Percentiles rank a stretch among this genome's conserved stretches.
phyloP scores from a whole-genome alignment of 2,113 vertebrate species.

The Ochotona princeps region DNA sequence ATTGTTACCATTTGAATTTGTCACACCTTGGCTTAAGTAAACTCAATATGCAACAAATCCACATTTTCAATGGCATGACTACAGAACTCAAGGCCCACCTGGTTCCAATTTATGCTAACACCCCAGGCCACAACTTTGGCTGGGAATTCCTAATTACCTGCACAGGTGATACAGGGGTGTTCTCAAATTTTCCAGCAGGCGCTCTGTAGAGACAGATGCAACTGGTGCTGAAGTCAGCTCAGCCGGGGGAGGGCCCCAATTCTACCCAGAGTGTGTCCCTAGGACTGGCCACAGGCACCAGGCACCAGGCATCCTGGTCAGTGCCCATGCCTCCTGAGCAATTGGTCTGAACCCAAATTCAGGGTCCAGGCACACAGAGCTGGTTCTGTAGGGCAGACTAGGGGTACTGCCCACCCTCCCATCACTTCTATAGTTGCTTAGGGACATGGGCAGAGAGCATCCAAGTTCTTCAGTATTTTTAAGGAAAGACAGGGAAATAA shows the following conservation, averaged over 20 bases:
- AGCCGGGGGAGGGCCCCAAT: not conserved
- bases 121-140: not conserved
- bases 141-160: not conserved
- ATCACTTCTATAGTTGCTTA: no score
- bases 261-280: not conserved
- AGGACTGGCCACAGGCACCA: not conserved
- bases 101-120: not conserved
- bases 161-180: rapidly evolving
- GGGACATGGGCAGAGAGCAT: not conserved
- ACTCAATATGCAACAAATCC: rapidly evolving
- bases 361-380: not conserved
- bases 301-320: not conserved
- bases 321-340: not conserved
- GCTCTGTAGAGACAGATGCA: not conserved
- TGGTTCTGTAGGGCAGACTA: rapidly evolving
- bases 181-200: rapidly evolving
- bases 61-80: not conserved
- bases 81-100: not conserved
- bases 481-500: not conserved
- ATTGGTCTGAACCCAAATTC: not conserved
- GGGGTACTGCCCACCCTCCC: not conserved
- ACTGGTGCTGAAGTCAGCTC: not conserved
- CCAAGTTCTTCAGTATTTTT: not conserved
- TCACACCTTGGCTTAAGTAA: not conserved
- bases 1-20: no score